Percentiles rank a stretch among this genome's conserved stretches.
These are phyloP conservation scores for Sebastes oblongus DNA, from an alignment of 2,797 vertebrate genomes.

Conservation along the genomic window DNA sequence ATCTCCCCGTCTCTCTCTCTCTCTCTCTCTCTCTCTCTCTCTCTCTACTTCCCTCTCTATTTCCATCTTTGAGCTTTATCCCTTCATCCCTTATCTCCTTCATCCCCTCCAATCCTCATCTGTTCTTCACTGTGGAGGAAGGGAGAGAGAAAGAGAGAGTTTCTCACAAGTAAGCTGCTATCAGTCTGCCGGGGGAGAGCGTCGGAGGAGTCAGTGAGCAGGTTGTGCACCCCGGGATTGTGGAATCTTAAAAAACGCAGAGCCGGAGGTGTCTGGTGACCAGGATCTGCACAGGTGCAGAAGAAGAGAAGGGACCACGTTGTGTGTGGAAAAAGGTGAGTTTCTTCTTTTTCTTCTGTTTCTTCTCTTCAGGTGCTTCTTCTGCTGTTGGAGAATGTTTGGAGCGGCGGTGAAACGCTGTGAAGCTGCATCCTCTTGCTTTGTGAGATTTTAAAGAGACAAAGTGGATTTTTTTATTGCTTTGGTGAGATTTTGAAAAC, in stretches of 20 bases:
- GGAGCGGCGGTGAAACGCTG: background rate
- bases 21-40: conserved; percentile 31
- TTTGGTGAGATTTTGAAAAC: background rate
- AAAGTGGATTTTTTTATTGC: background rate
- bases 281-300: conserved; percentile 45
- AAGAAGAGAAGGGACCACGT: conserved; percentile 19
- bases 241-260: conserved; percentile 38
- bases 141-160: conserved; percentile 75
- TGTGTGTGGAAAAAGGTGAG: conserved; percentile 68
- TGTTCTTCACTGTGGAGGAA: conserved; percentile 68
- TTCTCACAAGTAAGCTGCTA: conserved; percentile 70
- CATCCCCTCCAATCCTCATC: conserved; percentile 85
- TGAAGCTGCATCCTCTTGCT: background rate
- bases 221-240: conserved; percentile 46
- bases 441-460: background rate
- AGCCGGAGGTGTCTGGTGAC: conserved; percentile 31
- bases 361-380: background rate
- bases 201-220: conserved; percentile 56
- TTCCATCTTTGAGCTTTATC: conserved; percentile 85
- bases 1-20: conserved; percentile 27
- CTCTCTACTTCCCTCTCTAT: conserved; percentile 68
- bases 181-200: conserved; percentile 69
- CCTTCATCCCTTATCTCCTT: conserved; percentile 86
- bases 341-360: background rate
- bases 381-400: background rate